These are phyloP conservation scores for Seriola aureovittata DNA, from an alignment of 2,113 vertebrate genomes.

Conservation along the genomic window DNA sequence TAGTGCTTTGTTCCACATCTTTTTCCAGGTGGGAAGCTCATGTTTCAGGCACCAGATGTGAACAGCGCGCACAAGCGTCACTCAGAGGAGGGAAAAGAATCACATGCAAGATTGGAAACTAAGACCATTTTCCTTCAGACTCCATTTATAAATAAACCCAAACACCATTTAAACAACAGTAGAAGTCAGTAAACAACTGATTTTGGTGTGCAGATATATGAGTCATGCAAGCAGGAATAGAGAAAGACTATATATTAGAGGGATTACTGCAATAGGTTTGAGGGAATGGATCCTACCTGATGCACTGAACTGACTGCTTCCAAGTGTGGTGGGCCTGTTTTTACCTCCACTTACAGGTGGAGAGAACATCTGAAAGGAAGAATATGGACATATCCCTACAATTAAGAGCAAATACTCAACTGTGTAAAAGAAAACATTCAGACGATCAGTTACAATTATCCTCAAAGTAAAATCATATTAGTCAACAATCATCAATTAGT, in stretches of 20 bases:
- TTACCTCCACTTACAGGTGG: slow-evolving; percentile 97
- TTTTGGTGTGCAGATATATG: slow-evolving; percentile 19
- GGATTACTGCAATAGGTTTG: slow-evolving; percentile 16
- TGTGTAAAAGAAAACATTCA: slow-evolving; percentile 8
- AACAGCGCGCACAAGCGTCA: slow-evolving; percentile 36
- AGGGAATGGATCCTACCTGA: slow-evolving; percentile 89
- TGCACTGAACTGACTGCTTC: slow-evolving; percentile 97
- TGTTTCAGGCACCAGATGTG: slow-evolving; percentile 69
- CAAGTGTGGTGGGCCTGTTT: slow-evolving; percentile 96
- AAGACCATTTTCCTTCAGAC: slow-evolving; percentile 32
- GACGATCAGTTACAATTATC: not conserved
- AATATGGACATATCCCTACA: slow-evolving; percentile 25
- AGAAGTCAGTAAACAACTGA: slow-evolving; percentile 23
- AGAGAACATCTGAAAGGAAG: slow-evolving; percentile 94
- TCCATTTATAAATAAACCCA: slow-evolving; percentile 41
- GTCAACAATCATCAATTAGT: slow-evolving; percentile 2
- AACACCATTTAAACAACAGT: slow-evolving; percentile 16
- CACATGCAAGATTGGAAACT: slow-evolving; percentile 48
- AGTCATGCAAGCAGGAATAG: slow-evolving; percentile 23
- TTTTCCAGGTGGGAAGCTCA: slow-evolving; percentile 67
- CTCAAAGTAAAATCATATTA: not conserved
- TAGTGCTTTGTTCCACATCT: slow-evolving; percentile 54
- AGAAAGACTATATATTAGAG: slow-evolving; percentile 14
- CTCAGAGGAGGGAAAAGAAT: slow-evolving; percentile 37
- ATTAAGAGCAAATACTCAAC: slow-evolving; percentile 17